Percentiles rank a stretch among this genome's conserved stretches.
Conservation (phyloP, 2,797 vertebrate genomes). For the Phyllotis vaccarum region DNA sequence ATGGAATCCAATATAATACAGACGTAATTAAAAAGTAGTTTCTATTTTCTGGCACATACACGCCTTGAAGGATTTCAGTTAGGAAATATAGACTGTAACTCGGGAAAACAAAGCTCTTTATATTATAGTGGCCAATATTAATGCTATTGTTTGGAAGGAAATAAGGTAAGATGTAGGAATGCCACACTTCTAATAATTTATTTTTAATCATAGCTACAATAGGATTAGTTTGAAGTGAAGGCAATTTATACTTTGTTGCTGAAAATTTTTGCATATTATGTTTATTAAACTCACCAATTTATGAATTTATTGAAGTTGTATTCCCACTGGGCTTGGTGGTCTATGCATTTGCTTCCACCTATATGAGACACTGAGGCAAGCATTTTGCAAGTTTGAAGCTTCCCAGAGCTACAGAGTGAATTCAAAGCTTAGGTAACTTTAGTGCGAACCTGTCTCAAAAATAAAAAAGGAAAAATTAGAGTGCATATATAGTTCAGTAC, state of each 20-base stretch:
- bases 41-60: conserved; percentile 45
- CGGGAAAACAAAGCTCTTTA: conserved; percentile 38
- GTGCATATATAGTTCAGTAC: not conserved
- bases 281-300: not conserved
- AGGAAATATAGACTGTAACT: conserved; percentile 1
- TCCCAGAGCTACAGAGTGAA: not conserved
- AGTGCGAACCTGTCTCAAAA: not conserved
- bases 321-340: not conserved
- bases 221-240: not conserved
- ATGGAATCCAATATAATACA: not conserved
- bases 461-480: not conserved
- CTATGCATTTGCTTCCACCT: not conserved
- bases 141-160: not conserved
- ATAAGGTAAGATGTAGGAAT: not conserved
- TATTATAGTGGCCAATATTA: conserved; percentile 13
- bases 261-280: not conserved
- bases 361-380: too few relatives aligned
- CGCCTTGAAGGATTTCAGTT: conserved; percentile 6
- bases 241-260: not conserved
- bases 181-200: not conserved
- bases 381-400: not conserved
- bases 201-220: conserved; percentile 13
- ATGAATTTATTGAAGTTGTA: not conserved
- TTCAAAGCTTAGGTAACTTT: not conserved
- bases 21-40: conserved; percentile 41